A percentile compares a stretch with the other conserved stretches of the same genome.
These are phyloP conservation scores for Morelia viridis DNA, from an alignment of 2,797 vertebrate genomes.

Conservation along the genomic window DNA sequence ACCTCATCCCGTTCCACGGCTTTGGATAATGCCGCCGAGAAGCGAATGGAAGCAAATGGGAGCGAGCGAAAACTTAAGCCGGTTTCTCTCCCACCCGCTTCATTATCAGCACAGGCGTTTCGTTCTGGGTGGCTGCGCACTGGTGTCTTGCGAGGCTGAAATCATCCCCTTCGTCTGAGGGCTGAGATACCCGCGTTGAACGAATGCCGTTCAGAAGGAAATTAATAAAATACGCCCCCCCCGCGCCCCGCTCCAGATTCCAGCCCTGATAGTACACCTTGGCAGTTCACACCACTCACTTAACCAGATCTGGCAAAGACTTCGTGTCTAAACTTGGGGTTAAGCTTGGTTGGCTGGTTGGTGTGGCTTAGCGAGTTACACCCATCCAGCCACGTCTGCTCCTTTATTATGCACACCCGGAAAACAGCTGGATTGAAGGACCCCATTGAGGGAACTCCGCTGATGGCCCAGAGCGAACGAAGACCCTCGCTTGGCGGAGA, in stretches of 20 bases:
- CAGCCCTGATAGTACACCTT: no score
- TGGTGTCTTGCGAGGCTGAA: neutral
- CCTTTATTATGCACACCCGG: neutral
- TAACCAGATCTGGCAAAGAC: neutral
- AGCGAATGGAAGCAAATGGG: neutral
- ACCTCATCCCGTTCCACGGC: slow-evolving; percentile 71
- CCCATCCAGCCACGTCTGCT: neutral
- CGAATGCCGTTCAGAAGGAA: neutral
- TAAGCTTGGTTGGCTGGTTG: neutral
- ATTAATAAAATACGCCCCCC: neutral
- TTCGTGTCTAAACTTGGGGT: neutral
- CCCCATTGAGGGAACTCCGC: neutral
- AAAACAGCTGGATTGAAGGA: neutral
- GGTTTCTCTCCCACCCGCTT: neutral
- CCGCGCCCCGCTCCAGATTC: neutral
- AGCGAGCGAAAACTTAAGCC: neutral
- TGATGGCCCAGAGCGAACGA: neutral
- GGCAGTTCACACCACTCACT: neutral
- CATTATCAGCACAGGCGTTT: neutral
- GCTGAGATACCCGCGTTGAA: neutral
- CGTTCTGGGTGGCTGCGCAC: neutral
- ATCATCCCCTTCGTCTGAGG: neutral
- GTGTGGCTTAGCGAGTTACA: neutral
- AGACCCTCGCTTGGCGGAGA: neutral
- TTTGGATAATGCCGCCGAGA: slow-evolving; percentile 26